Conservation (phyloP, 2,797 vertebrate genomes). For the Ambastaia sidthimunki region DNA sequence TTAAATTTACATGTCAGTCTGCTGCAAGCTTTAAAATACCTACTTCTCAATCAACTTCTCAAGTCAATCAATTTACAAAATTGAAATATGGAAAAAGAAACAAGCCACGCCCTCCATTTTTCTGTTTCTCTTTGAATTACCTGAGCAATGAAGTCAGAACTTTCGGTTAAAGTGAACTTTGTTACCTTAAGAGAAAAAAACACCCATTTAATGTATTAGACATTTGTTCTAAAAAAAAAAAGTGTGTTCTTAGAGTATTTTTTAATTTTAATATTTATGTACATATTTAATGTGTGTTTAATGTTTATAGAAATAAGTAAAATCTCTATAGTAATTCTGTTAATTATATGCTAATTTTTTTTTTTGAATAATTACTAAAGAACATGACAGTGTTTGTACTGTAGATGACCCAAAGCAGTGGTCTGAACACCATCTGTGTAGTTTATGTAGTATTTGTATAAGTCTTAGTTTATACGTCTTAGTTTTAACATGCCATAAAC, state of each 20-base stretch:
- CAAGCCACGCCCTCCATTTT: too few species aligned
- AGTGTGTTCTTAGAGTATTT: conserved; percentile 17
- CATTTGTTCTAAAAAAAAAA: not conserved
- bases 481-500: conserved; percentile 11
- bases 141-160: too few species aligned
- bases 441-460: conserved; percentile 23
- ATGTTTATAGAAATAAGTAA: conserved; percentile 2
- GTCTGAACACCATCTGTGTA: not conserved
- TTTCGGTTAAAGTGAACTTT: not conserved
- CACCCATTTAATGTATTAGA: not conserved
- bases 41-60: too few species aligned
- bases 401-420: not conserved
- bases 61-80: too few species aligned
- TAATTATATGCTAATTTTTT: not conserved
- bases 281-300: conserved; percentile 24
- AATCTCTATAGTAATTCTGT: not conserved
- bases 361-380: conserved; percentile 13
- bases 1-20: too few species aligned
- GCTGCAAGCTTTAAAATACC: too few species aligned
- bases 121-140: too few species aligned
- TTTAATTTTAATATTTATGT: conserved; percentile 11
- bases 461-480: too few species aligned
- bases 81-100: too few species aligned
- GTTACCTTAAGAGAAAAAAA: not conserved
- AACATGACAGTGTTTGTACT: conserved; percentile 8